Base-by-base conservation (phyloP, 2,888 invertebrate genomes). In the Anthoptus insignis region DNA sequence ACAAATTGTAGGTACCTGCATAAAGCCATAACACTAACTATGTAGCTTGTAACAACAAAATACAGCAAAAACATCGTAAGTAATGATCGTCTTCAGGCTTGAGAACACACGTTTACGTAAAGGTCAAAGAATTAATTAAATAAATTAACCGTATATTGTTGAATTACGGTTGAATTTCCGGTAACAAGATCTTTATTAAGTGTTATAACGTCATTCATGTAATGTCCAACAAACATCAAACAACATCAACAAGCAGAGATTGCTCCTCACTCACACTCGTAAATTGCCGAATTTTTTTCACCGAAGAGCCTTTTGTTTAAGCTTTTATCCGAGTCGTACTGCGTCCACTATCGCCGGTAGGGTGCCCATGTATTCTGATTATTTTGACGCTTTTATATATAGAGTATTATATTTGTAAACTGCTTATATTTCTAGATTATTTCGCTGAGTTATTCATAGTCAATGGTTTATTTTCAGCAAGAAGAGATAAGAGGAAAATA, bases 221-320 rank as follows among this genome's bases (percentile, higher is more conserved):
- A 11, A 42, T 42, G 16, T 42, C 8, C 19, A 57, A 29, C 29
- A 61, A 61, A n/a, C n/a, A n/a, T n/a, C 61, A 42, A 27, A 59
- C 37, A 59, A 59, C 34, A n/a, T 14, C 9, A 34, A 45, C 16
- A 53, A 14, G 22, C 53, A 52, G 52, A 53, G 32, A 37, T 61
- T 56, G 45, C n/a, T n/a, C 21, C 42, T 49, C 47, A 11, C 34
- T 49, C 37, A 47, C 61, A 37, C 47, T 56, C 37, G 54, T 56
- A 54, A 54, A 61, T 61, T 56, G 45, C 37, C 24, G 37, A n/a
- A 37, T 50, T 63, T 63, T 63, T 59, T 63, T 63, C 24, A 13
- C 24, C 61, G 34, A 29, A 47, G 45, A 53, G 54, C 61, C 34
- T 54, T 63, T 61, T 63, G 61, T 63, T 63, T 63, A 63, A 56